Evolutionary conservation across 2,797 vertebrate species (phyloP).

Genomic region (Paguma larvata): DNA sequence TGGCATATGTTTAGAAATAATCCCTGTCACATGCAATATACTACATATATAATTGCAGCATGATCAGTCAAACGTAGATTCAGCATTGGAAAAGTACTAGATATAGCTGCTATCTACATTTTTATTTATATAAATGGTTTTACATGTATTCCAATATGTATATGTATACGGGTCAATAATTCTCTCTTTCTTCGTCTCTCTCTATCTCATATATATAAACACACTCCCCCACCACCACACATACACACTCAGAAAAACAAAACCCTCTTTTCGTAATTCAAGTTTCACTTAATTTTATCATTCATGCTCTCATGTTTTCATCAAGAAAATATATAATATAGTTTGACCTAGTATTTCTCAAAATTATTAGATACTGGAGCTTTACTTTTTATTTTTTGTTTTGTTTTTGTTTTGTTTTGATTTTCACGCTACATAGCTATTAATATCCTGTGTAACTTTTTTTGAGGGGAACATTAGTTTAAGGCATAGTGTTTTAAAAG

Average conservation of each 20-base stretch:
- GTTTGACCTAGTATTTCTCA: not conserved
- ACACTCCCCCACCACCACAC: not conserved
- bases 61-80: not conserved
- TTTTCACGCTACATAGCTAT: not conserved
- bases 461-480: not conserved
- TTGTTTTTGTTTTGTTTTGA: not conserved
- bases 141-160: not conserved
- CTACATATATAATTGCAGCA: not conserved
- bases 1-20: not conserved
- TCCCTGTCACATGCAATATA: not conserved
- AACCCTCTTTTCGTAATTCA: not conserved
- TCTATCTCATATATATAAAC: not conserved
- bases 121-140: not conserved
- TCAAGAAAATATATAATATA: not conserved
- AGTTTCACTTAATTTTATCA: not conserved
- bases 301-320: not conserved
- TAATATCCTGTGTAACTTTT: not conserved
- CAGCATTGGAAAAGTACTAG: not conserved
- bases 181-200: not conserved
- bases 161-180: not conserved
- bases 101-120: not conserved
- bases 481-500: not conserved
- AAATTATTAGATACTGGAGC: not conserved
- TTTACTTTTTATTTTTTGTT: not conserved
- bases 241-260: not conserved